These are phyloP conservation scores for Chrysocyon brachyurus DNA, from an alignment of 2,797 vertebrate genomes.

Conservation along the genomic window DNA sequence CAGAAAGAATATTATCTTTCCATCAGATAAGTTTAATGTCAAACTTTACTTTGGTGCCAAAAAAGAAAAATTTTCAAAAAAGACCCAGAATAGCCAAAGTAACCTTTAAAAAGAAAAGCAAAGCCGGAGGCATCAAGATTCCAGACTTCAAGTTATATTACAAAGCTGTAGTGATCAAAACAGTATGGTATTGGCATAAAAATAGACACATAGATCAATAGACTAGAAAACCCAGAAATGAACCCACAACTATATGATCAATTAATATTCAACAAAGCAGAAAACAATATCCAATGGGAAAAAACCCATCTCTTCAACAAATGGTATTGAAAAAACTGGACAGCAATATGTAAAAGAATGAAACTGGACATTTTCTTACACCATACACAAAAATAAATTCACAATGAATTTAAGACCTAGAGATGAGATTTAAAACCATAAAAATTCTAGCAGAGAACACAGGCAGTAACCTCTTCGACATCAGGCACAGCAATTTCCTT, in stretches of 20 bases:
- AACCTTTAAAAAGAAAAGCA: not conserved
- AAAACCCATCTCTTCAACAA: not conserved
- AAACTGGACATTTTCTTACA: not conserved
- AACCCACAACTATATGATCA: not conserved
- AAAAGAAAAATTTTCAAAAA: not conserved
- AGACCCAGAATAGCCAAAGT: not conserved
- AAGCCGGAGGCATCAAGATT: not conserved
- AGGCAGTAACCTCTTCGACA: not conserved
- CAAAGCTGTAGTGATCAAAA: not conserved
- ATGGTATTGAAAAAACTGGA: not conserved
- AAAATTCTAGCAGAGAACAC: not conserved
- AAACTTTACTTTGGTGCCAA: not conserved
- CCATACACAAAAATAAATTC: not conserved
- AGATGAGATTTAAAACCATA: not conserved
- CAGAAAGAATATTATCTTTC: not conserved
- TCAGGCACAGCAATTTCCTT: not conserved
- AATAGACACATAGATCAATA: not conserved
- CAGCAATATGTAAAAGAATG: not conserved
- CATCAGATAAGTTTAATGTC: not conserved
- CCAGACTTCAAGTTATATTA: not conserved
- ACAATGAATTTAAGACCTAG: not conserved
- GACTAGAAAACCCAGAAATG: not conserved
- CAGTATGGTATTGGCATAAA: not conserved
- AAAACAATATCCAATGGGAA: not conserved
- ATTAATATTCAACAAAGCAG: not conserved